These are phyloP conservation scores for Drosophila austrosaltans DNA, from an alignment of 2,888 invertebrate genomes.

Conservation along the genomic window DNA sequence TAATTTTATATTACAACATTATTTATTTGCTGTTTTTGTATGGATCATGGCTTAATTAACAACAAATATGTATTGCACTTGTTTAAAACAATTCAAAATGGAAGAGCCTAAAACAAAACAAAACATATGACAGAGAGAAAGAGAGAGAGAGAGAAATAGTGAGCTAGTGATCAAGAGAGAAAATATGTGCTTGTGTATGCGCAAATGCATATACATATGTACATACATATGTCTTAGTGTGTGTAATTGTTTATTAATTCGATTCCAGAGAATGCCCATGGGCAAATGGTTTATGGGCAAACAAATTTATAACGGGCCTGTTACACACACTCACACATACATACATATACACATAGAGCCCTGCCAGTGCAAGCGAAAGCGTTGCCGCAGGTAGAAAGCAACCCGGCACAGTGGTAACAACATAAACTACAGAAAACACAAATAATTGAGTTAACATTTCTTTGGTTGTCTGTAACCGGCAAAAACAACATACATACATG, in stretches of 20 bases:
- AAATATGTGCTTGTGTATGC: conserved; percentile 4
- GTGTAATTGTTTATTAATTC: background rate
- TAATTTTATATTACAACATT: conserved; percentile 44
- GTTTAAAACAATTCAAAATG: conserved; percentile 40
- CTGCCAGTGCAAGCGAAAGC: conserved; percentile 62
- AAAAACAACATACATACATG: too few relatives aligned
- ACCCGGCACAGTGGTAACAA: conserved; percentile 24
- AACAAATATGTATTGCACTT: conserved; percentile 55
- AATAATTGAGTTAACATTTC: background rate
- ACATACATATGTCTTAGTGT: background rate
- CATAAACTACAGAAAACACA: background rate
- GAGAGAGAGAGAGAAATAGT: conserved; percentile 6
- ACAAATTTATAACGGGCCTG: conserved; percentile 67
- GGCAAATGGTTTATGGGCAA: conserved; percentile 58
- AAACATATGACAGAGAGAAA: conserved; percentile 3
- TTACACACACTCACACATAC: conserved; percentile 33
- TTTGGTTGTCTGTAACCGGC: background rate
- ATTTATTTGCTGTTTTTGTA: conserved; percentile 37
- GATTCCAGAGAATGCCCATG: conserved; percentile 49
- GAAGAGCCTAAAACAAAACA: conserved; percentile 10
- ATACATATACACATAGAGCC: conserved; percentile 17
- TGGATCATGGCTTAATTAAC: conserved; percentile 51
- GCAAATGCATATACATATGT: conserved; percentile 16
- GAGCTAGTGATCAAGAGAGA: background rate
- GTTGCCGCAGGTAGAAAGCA: conserved; percentile 71